phyloP scores from a whole-genome alignment of 2,888 invertebrate genomes.

The Rhagonycha fulva region DNA sequence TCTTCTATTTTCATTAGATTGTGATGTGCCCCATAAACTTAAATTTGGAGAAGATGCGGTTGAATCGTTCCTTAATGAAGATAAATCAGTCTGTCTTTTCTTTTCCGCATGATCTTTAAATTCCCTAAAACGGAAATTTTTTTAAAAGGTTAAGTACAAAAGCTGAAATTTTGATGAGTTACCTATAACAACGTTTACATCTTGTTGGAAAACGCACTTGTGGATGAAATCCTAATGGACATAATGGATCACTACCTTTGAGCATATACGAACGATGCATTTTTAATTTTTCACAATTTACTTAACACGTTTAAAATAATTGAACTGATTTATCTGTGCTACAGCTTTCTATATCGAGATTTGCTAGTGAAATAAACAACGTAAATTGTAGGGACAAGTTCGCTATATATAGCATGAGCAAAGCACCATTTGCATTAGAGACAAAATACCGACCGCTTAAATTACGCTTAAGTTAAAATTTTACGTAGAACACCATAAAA shows the following conservation, averaged over 20 bases:
- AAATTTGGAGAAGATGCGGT: slow-evolving; percentile 82
- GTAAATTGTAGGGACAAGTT: slow-evolving; percentile 24
- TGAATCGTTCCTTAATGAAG: slow-evolving; percentile 58
- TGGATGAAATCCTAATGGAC: slow-evolving; percentile 92
- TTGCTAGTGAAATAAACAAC: slow-evolving; percentile 14
- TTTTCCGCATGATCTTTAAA: slow-evolving; percentile 88
- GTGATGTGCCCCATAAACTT: slow-evolving; percentile 60
- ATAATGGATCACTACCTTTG: slow-evolving; percentile 81
- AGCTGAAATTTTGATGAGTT: not conserved
- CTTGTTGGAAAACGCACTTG: slow-evolving; percentile 93
- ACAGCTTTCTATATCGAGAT: slow-evolving; percentile 13
- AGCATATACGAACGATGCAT: slow-evolving; percentile 79
- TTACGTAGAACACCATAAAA: not conserved
- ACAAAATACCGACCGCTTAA: slow-evolving; percentile 16
- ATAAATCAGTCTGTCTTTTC: slow-evolving; percentile 66
- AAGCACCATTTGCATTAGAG: slow-evolving; percentile 25
- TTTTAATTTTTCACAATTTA: not conserved
- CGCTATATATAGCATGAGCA: slow-evolving; percentile 40
- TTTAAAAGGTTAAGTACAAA: slow-evolving; percentile 11
- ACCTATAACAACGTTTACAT: slow-evolving; percentile 90
- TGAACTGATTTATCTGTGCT: not conserved
- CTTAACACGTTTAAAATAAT: not conserved
- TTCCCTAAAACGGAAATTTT: slow-evolving; percentile 61
- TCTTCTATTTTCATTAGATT: slow-evolving; percentile 43
- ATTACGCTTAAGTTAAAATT: not conserved